A percentile compares a stretch with the other conserved stretches of the same genome.
Evolutionary conservation across 2,888 invertebrate genomes (phyloP).

Genomic region (Lordiphosa fenestrarum): DNA sequence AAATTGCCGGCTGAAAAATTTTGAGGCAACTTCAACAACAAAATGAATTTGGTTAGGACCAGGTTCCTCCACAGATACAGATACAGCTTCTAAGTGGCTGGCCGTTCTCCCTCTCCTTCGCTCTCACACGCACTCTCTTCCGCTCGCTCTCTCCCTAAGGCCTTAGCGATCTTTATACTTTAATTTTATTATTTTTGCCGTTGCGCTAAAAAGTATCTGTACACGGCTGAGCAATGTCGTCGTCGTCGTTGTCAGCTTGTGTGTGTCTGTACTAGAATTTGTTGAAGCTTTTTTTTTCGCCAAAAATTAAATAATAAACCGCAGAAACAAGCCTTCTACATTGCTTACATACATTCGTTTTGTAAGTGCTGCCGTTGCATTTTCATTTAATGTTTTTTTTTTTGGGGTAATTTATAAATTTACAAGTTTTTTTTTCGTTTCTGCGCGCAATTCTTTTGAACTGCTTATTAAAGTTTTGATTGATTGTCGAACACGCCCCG

Average conservation of each 20-base stretch:
- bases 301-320: background rate
- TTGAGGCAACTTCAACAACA: constrained; percentile 62
- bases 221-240: constrained; percentile 22
- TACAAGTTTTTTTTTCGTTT: constrained; percentile 19
- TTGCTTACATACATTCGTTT: constrained; percentile 16
- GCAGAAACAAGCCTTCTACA: constrained; percentile 3
- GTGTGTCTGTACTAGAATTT: constrained; percentile 3
- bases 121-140: constrained; percentile 16
- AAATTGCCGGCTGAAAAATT: constrained; percentile 49
- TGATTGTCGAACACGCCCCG: constrained; percentile 43
- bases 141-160: constrained; percentile 3
- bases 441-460: constrained; percentile 18
- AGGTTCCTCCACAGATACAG: constrained; percentile 35
- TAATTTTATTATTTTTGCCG: constrained; percentile 28
- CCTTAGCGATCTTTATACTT: constrained; percentile 33
- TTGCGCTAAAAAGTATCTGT: constrained; percentile 24
- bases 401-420: constrained; percentile 32
- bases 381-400: constrained; percentile 21
- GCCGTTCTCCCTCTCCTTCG: constrained; percentile 9
- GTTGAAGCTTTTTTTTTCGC: constrained; percentile 32
- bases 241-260: constrained; percentile 1
- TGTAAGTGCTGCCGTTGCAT: constrained; percentile 1
- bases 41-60: constrained; percentile 67
- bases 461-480: constrained; percentile 42
- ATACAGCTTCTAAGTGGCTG: constrained; percentile 41